Percentiles rank a stretch among this genome's conserved stretches.
Evolutionary conservation across 2,888 invertebrate species (phyloP).

Genomic region (Stenchaetothrips biformis): DNA sequence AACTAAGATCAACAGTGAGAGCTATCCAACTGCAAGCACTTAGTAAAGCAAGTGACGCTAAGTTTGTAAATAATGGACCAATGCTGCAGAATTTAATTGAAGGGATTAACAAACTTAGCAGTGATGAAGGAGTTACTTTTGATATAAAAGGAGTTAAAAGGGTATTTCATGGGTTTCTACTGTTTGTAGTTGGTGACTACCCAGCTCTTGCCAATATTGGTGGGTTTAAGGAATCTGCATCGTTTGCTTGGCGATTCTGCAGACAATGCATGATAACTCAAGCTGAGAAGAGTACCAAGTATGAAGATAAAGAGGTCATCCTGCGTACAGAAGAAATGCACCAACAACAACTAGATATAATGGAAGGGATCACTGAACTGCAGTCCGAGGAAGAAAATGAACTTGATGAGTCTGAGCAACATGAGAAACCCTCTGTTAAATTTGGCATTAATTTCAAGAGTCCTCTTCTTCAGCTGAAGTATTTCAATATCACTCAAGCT

Average conservation of each 20-base stretch:
- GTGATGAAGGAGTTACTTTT: background rate
- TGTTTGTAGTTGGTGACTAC: background rate
- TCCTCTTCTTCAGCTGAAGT: background rate
- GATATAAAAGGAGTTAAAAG: background rate
- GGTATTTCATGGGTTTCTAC: slow-evolving; percentile 9
- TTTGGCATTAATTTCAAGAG: background rate
- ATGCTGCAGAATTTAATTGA: background rate
- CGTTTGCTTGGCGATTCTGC: background rate
- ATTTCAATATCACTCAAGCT: background rate
- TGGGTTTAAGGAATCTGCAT: background rate
- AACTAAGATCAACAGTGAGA: background rate
- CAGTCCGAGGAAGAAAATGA: background rate
- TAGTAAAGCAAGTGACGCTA: background rate
- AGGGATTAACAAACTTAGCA: too few species aligned
- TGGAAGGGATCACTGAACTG: too few species aligned
- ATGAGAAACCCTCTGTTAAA: background rate
- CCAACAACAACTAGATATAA: background rate
- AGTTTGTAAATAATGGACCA: background rate
- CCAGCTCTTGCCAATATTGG: background rate
- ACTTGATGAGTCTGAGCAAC: background rate
- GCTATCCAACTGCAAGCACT: background rate
- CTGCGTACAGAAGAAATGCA: background rate
- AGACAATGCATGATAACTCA: background rate
- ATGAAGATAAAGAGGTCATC: background rate
- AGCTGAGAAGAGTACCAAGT: background rate